Evolutionary conservation across 92 coral and sea anemone genomes (phyloP), one percentile per base, ranked within the genome.

Genomic region (Palythoa grandiflora): DNA sequence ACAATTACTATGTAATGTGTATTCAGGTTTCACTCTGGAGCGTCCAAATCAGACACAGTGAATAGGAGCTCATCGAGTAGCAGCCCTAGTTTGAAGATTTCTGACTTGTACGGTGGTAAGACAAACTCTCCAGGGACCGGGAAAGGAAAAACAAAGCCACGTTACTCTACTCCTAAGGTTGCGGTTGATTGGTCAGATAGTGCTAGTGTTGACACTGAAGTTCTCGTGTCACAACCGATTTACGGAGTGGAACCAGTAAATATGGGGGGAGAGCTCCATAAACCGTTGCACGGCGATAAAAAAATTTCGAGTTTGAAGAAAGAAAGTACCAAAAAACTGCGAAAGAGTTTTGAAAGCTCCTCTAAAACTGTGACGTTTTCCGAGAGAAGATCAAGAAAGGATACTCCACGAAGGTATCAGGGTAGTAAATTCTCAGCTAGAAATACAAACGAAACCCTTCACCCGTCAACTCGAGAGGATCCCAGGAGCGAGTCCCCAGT

Each of bases 241-340:
- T 97, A 97, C 83, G 99, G 99, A 21, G 59, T 83, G 3, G 81
- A 91, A 19, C 99, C 99, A 28, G 98, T 97, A 6, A 97, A 97
- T 70, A 97, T 97, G 99, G 99, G 99, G 6, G 99, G 99, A 11
- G 87, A 88, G 50, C 84, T 95, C 2, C 99, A 97, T 72, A 90
- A 90, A 48, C 89, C 97, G 19, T 89, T 95, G 71, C 94, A 91
- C 71, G 91, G 88, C 57, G 99, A 97, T 75, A 89, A 86, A 60
- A 93, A 90, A 72, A 96, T 95, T 9, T 86, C 52, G 13, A 92
- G 93, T 39, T 80, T 95, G 51, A 93, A 91, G 52, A 94, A 95
- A 44, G 96, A 95, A 87, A 90, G 92, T 11, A 88, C 95, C 0
- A 97, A 87, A 61, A 97, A 97, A 83, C 91, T 95, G 57, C 91